Evolutionary conservation across 30 jellyfish, hydroid and myxozoan genomes (phyloP), one percentile per base, ranked within the genome.

Genomic region (Phacellophora camtschatica): DNA sequence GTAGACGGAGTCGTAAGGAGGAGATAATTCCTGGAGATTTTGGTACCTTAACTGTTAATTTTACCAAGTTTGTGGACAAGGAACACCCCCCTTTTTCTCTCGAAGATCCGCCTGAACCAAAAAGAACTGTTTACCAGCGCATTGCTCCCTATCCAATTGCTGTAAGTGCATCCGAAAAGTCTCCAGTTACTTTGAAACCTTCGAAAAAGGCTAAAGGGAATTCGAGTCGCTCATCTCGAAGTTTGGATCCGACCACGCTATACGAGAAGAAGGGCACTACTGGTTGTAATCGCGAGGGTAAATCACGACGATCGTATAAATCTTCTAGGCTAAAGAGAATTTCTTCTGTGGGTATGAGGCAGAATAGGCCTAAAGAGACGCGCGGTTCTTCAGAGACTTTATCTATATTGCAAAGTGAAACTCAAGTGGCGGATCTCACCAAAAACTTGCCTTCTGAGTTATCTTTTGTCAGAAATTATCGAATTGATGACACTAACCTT

Each of bases 61-160:
- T 80, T 50, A 63, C 68, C 3, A 80, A 66, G 59, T 80, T 80
- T 46, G 80, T 80, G 36, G 76, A 66, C 19, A 57, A 62, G 41
- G 58, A 51, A n/a, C 91, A 59, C 55, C 84, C 91, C 68, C 71
- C 71, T 68, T 62, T 70, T 37, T 49, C 68, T 25, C 59, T 49
- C 16, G 91, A 66, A 1, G 86, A 51, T 24, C 86, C 86, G 43
- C 67, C 84, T 23, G 84, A 48, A 15, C 91, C 91, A 12, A 80
- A 80, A 54, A 59, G 91, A 19, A 80, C 91, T 9, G 75, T 80
- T 49, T 80, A 80, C 53, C 91, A 80, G 69, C 80, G 91, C n/a
- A 80, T 80, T 36, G 91, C 91, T 0, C 91, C 91, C 28, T 77
- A 65, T 23, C 89, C 81, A 32, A 80, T 42, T 2, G 68, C 51